These are phyloP conservation scores for Umimayanthus chanpuru DNA, from an alignment of 92 coral and sea anemone genomes.

Conservation along the genomic window DNA sequence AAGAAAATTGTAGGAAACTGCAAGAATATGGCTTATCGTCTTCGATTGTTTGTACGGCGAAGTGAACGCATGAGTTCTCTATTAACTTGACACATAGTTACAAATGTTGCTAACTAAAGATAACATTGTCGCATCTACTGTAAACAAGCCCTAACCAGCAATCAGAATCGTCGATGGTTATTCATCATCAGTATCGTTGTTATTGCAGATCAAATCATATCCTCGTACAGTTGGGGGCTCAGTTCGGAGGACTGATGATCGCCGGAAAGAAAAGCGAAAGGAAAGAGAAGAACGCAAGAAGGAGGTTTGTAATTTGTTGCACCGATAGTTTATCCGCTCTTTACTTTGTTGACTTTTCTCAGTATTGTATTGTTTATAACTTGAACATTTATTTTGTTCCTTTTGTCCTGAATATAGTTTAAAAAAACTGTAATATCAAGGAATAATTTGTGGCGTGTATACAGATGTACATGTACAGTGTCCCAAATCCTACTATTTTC, in stretches of 20 bases:
- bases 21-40: too few relatives aligned
- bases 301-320: conserved; percentile 57
- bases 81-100: too few relatives aligned
- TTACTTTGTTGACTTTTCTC: not conserved
- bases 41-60: too few relatives aligned
- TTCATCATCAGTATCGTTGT: not conserved
- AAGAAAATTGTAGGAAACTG: too few relatives aligned
- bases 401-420: not conserved
- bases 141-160: not conserved
- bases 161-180: too few relatives aligned
- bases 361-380: not conserved
- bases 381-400: not conserved
- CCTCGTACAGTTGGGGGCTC: conserved; percentile 91
- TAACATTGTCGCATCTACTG: too few relatives aligned
- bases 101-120: too few relatives aligned
- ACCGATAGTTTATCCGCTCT: not conserved
- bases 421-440: not conserved
- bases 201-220: conserved; percentile 81
- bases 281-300: conserved; percentile 75
- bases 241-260: conserved; percentile 83
- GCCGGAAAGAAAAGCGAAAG: conserved; percentile 85
- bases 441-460: not conserved
- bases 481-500: not conserved
- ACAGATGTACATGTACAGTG: not conserved
- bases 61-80: too few relatives aligned